phyloP scores from a whole-genome alignment of 2,113 vertebrate genomes.

The Globicephala melas region DNA sequence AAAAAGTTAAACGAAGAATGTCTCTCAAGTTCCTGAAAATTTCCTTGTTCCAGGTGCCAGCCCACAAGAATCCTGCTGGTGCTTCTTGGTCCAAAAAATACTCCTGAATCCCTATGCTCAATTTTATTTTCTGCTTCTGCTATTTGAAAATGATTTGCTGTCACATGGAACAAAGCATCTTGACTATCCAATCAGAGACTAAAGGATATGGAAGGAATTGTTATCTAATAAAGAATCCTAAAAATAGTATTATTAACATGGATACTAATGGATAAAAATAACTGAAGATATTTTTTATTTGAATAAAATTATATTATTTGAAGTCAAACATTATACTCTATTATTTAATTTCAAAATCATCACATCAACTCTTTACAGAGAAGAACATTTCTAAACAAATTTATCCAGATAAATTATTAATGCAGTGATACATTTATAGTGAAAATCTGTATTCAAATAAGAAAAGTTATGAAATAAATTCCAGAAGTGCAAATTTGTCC shows the following conservation, averaged over 20 bases:
- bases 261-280: not conserved
- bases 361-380: not conserved
- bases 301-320: not conserved
- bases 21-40: not conserved
- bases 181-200: not conserved
- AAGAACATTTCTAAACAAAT: not conserved
- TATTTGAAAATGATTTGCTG: not conserved
- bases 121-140: not conserved
- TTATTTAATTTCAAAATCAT: not conserved
- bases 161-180: not conserved
- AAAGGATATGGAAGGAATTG: not conserved
- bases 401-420: not conserved
- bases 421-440: not conserved
- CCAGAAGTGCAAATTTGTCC: not conserved
- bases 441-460: not conserved
- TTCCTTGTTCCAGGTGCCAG: fast-evolving
- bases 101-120: not conserved
- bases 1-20: not conserved
- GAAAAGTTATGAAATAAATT: not conserved
- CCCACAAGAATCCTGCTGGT: not conserved
- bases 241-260: not conserved
- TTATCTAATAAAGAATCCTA: not conserved
- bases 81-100: not conserved
- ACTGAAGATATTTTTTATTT: not conserved
- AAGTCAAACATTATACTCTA: not conserved